Percentiles rank a stretch among this genome's conserved stretches.
Evolutionary conservation across 2,113 vertebrate genomes (phyloP).

Genomic region (Tylochromis polylepis): DNA sequence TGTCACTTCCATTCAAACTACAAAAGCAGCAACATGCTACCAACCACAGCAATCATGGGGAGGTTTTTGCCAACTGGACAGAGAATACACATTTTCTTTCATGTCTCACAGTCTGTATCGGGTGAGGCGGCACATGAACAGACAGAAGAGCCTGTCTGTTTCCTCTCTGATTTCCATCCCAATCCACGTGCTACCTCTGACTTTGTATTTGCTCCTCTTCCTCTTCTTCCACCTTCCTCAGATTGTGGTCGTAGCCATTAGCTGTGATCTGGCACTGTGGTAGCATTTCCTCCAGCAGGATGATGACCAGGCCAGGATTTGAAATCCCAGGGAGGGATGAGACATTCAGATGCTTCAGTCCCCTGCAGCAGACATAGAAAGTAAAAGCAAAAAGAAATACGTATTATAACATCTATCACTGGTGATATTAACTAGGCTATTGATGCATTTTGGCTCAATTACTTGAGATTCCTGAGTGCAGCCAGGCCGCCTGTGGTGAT

Average conservation of each 20-base stretch:
- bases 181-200: neutral
- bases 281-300: slow-evolving; percentile 86
- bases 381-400: neutral
- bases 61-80: too few relatives aligned
- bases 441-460: neutral
- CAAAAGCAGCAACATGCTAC: too few relatives aligned
- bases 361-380: slow-evolving; percentile 55
- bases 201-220: neutral
- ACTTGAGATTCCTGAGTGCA: slow-evolving; percentile 82
- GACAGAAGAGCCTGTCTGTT: neutral
- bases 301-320: slow-evolving; percentile 71
- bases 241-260: slow-evolving; percentile 55
- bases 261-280: slow-evolving; percentile 77
- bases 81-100: too few relatives aligned
- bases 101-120: neutral
- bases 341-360: slow-evolving; percentile 74
- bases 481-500: slow-evolving; percentile 79
- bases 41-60: too few relatives aligned
- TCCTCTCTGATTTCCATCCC: neutral
- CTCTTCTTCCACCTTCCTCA: neutral
- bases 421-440: neutral
- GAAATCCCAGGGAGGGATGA: slow-evolving; percentile 73
- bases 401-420: neutral
- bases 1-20: too few relatives aligned
- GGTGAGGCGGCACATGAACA: neutral